phyloP scores from a whole-genome alignment of 2,888 invertebrate species.

The Catocala nupta region DNA sequence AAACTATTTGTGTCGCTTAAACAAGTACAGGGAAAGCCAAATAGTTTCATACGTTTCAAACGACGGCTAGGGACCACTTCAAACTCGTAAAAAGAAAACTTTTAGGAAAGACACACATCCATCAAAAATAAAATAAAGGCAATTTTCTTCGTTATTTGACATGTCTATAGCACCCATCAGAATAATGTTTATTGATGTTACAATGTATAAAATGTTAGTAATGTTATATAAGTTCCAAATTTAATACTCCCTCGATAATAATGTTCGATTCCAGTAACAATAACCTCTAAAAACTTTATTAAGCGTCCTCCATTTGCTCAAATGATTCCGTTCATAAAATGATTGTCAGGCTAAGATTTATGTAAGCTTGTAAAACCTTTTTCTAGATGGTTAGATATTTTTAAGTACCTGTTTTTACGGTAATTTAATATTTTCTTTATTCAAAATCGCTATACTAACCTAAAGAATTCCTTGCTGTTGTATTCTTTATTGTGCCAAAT shows the following conservation, averaged over 20 bases:
- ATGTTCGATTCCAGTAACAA: background rate
- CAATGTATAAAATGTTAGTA: too few species aligned
- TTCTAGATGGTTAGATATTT: slow-evolving; percentile 5
- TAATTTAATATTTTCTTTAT: background rate
- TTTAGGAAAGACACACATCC: background rate
- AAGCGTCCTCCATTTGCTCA: background rate
- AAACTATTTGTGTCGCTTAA: background rate
- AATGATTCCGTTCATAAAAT: slow-evolving; percentile 1
- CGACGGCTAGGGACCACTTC: slow-evolving; percentile 4
- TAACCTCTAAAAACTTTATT: background rate
- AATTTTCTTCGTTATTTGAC: background rate
- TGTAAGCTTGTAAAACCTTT: background rate
- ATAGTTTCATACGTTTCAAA: background rate
- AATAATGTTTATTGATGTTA: too few species aligned
- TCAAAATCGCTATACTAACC: background rate
- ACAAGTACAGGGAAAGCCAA: background rate
- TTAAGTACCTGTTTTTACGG: slow-evolving; percentile 5
- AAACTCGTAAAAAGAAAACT: slow-evolving; percentile 3
- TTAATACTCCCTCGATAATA: too few species aligned
- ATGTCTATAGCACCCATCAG: too few species aligned
- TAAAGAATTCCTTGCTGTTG: too few species aligned
- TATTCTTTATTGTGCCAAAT: too few species aligned
- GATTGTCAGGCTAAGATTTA: background rate
- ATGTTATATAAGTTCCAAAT: too few species aligned
- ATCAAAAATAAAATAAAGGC: slow-evolving; percentile 6